Conservation (phyloP, 2,888 invertebrate species). For the Mantis religiosa region DNA sequence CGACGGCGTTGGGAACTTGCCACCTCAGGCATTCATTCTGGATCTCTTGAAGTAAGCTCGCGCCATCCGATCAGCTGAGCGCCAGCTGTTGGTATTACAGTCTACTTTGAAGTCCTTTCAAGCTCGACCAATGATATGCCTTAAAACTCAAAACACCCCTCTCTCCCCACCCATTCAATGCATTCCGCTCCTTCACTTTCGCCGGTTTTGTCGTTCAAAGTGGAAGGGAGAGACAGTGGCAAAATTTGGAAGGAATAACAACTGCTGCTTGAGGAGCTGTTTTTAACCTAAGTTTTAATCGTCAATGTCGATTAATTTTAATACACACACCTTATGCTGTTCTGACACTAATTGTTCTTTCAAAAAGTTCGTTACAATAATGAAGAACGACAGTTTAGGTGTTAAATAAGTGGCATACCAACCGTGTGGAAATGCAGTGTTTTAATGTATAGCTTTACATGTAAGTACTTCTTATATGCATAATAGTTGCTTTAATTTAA, state of each 20-base stretch:
- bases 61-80: slow-evolving; percentile 42
- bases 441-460: background rate
- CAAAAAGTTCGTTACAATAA: background rate
- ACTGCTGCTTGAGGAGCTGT: background rate
- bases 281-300: background rate
- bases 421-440: background rate
- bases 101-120: background rate
- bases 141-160: slow-evolving; percentile 9
- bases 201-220: background rate
- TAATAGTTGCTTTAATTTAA: background rate
- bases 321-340: background rate
- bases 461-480: background rate
- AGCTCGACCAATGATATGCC: slow-evolving; percentile 18
- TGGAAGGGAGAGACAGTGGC: background rate
- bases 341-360: background rate
- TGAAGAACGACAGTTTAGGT: background rate
- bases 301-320: background rate
- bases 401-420: background rate
- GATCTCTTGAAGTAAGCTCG: slow-evolving; percentile 3
- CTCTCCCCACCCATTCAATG: background rate
- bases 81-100: slow-evolving; percentile 41
- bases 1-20: background rate
- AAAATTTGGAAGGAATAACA: background rate
- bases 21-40: background rate
- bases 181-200: background rate